Evolutionary conservation across 2,888 invertebrate genomes (phyloP).

Genomic region (Globia sparganii): DNA sequence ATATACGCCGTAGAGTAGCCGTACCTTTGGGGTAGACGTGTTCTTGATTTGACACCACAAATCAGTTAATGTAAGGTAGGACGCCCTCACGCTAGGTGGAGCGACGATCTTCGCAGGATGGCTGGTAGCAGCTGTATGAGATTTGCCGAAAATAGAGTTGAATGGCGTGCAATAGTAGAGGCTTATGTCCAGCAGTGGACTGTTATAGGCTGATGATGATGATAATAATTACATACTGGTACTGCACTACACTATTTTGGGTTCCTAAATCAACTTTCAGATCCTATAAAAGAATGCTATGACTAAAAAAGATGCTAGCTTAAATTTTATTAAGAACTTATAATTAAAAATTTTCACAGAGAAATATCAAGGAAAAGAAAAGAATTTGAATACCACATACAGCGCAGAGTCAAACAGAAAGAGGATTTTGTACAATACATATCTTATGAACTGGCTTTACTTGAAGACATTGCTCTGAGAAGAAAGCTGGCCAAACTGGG

Average conservation of each 20-base stretch:
- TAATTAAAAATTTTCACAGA: conserved; percentile 84
- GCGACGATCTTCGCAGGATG: no score
- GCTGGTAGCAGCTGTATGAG: no score
- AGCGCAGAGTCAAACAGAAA: conserved; percentile 92
- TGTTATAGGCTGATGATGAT: no score
- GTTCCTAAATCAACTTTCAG: neutral
- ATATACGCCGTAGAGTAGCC: no score
- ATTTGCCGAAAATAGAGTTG: no score
- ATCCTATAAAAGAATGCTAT: neutral
- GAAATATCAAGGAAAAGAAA: conserved; percentile 92
- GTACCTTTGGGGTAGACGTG: no score
- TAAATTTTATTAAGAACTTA: neutral
- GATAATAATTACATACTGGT: neutral
- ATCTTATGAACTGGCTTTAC: conserved; percentile 92
- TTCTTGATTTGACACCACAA: no score
- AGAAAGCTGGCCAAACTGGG: conserved; percentile 90
- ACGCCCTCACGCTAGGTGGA: no score
- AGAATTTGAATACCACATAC: conserved; percentile 93
- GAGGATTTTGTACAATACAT: conserved; percentile 93
- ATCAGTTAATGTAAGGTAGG: no score
- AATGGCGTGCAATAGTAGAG: no score
- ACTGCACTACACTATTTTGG: neutral
- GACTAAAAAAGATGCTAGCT: neutral
- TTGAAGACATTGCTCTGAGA: conserved; percentile 92
- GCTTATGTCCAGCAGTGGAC: no score